These are phyloP conservation scores for Dioctria rufipes DNA, from an alignment of 2,888 invertebrate genomes.

Conservation along the genomic window DNA sequence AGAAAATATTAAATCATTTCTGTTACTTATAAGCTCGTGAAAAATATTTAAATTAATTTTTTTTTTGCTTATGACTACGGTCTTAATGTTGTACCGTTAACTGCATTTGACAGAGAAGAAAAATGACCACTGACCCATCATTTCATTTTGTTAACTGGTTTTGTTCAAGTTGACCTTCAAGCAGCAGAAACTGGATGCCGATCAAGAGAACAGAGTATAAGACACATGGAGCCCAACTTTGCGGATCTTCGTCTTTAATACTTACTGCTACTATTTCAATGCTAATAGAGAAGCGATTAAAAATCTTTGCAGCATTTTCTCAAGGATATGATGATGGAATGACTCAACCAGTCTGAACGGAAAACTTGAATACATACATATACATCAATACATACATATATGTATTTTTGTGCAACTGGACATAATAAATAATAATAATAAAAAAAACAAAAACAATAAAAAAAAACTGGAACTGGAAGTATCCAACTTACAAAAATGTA, in stretches of 20 bases:
- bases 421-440: neutral
- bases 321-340: conserved; percentile 29
- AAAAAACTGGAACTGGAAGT: neutral
- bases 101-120: conserved; percentile 53
- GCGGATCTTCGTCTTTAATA: conserved; percentile 42
- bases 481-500: conserved; percentile 18
- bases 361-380: conserved; percentile 8
- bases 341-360: conserved; percentile 37
- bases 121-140: conserved; percentile 50
- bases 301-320: conserved; percentile 47
- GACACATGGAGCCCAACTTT: conserved; percentile 45
- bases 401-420: neutral
- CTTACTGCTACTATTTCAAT: conserved; percentile 32
- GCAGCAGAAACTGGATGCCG: conserved; percentile 46
- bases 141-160: conserved; percentile 45
- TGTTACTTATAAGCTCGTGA: conserved; percentile 23
- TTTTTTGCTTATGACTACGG: neutral
- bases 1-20: neutral
- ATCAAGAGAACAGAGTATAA: conserved; percentile 43
- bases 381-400: neutral
- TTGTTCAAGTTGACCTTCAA: conserved; percentile 49
- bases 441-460: too few relatives aligned
- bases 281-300: conserved; percentile 49
- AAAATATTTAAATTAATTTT: conserved; percentile 46
- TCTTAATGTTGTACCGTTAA: conserved; percentile 44